A percentile compares a stretch with the other conserved stretches of the same genome.
Conservation (phyloP, 2,888 invertebrate species). For the Ichneumon xanthorius region DNA sequence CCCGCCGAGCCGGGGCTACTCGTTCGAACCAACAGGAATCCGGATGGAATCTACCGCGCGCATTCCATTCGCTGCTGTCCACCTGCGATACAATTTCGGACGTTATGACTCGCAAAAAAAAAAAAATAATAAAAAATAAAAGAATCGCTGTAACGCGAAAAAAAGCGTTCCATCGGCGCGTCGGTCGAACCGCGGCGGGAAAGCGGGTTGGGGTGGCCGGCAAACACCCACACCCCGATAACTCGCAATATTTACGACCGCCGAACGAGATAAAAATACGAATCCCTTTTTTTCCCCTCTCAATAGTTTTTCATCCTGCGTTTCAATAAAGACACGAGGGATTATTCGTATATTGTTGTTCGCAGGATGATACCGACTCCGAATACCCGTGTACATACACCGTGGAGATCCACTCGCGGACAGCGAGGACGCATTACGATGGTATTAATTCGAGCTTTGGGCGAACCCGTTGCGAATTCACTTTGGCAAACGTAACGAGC, state of each 20-base stretch:
- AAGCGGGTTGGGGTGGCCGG: not conserved
- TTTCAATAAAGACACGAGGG: too few relatives aligned
- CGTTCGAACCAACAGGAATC: slow-evolving; percentile 61
- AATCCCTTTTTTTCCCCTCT: not conserved
- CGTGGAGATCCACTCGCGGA: slow-evolving; percentile 22
- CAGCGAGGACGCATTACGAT: slow-evolving; percentile 32
- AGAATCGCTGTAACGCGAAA: slow-evolving; percentile 33
- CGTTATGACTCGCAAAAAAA: slow-evolving; percentile 37
- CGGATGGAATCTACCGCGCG: slow-evolving; percentile 66
- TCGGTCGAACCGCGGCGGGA: not conserved
- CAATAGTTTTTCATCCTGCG: too few relatives aligned
- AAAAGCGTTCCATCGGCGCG: slow-evolving; percentile 40
- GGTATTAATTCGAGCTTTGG: slow-evolving; percentile 54
- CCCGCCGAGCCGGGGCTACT: slow-evolving; percentile 31
- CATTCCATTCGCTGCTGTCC: slow-evolving; percentile 53
- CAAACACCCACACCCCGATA: slow-evolving; percentile 34
- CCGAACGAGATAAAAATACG: slow-evolving; percentile 34
- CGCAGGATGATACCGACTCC: too few relatives aligned
- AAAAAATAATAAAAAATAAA: slow-evolving; percentile 11
- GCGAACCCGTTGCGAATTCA: slow-evolving; percentile 59
- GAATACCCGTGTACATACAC: not conserved
- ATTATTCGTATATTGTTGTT: too few relatives aligned
- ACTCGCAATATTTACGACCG: slow-evolving; percentile 61
- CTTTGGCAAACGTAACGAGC: slow-evolving; percentile 57
- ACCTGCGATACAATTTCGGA: slow-evolving; percentile 59